A percentile compares a stretch with the other conserved stretches of the same genome.
Conservation (phyloP, 1,140 invertebrate genomes). For the Zaprionus vittiger region DNA sequence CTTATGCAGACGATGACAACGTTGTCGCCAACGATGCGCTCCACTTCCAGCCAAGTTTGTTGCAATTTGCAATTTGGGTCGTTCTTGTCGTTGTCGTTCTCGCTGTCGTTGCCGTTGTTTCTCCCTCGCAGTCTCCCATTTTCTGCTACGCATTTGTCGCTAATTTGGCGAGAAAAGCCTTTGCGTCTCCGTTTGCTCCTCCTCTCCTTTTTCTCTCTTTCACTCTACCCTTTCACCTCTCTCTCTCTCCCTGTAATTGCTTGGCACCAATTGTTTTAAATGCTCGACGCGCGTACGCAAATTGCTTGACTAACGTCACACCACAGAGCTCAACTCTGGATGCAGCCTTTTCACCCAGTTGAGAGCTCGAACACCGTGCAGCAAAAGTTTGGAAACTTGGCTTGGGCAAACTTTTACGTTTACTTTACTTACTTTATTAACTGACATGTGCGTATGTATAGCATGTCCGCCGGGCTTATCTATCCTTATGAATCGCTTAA, state of each 20-base stretch:
- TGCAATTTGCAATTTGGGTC: conserved; percentile 80
- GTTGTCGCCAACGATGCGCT: conserved; percentile 58
- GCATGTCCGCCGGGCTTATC: background rate
- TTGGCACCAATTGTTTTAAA: conserved; percentile 81
- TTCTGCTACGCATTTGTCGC: conserved; percentile 61
- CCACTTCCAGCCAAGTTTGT: conserved; percentile 66
- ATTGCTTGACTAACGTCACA: conserved; percentile 59
- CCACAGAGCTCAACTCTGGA: conserved; percentile 11
- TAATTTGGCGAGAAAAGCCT: conserved; percentile 69
- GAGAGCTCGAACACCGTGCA: conserved; percentile 31
- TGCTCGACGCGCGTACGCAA: conserved; percentile 70
- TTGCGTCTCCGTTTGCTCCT: conserved; percentile 30
- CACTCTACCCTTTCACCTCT: background rate
- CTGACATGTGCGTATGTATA: background rate
- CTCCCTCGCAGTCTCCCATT: background rate
- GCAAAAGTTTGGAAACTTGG: conserved; percentile 10
- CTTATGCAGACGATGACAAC: conserved; percentile 65
- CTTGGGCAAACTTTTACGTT: background rate
- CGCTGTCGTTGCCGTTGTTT: background rate
- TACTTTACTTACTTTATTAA: background rate
- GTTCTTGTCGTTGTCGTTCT: conserved; percentile 16
- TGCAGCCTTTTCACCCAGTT: conserved; percentile 50
- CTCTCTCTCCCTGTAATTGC: conserved; percentile 60
- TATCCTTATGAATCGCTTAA: background rate
- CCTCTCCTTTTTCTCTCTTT: background rate